Base-by-base conservation (phyloP, 2,797 vertebrate genomes). In the Malacoctenus gilli region DNA sequence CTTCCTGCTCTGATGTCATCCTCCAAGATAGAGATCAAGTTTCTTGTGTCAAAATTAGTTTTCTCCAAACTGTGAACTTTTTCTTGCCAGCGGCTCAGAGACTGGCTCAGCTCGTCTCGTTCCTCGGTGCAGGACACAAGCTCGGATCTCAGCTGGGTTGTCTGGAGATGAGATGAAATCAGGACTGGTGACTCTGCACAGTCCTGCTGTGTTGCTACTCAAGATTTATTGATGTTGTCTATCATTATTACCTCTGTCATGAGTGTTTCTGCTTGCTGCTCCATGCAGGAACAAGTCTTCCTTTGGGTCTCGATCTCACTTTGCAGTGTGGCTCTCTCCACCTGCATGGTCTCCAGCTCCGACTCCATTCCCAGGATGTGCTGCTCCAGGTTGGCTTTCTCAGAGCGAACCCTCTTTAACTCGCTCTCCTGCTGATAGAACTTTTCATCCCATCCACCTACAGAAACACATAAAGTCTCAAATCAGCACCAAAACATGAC, bases 361-460 rank as follows among this genome's bases (percentile, higher is more conserved):
- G 62, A 65, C 77, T 95, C 92, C 86, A 75, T 70, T 40, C 91
- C 91, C 5, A 93, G 82, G 16, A 87, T 86, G 9, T 84, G 85
- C 35, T 82, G 89, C 71, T 95, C 91, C n/a, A 83, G 59, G 68
- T 91, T 92, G 15, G 72, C 69, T 51, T 92, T 94, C 77, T 95
- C 93, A 4, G 89, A 92, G 61, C 89, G 90, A 28, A 86, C 77
- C 54, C 88, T 89, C 64, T 55, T 91, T 23, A 89, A 9, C 62
- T 94, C 87, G 1, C 88, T 92, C 85, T 93, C 91, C 68, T 84
- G 73, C 63, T 89, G 88, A 63, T 93, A 84, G 83, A 90, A 91
- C 35, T 82, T 93, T 54, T 94, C 90, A 13, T 89, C 83, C 89
- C 89, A 92, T 13, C 77, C 87, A 19, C 79, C 89, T 91, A 12